Percentiles rank a stretch among this genome's conserved stretches.
phyloP scores from a whole-genome alignment of 2,888 invertebrate species.

The Latrodectus hesperus region DNA sequence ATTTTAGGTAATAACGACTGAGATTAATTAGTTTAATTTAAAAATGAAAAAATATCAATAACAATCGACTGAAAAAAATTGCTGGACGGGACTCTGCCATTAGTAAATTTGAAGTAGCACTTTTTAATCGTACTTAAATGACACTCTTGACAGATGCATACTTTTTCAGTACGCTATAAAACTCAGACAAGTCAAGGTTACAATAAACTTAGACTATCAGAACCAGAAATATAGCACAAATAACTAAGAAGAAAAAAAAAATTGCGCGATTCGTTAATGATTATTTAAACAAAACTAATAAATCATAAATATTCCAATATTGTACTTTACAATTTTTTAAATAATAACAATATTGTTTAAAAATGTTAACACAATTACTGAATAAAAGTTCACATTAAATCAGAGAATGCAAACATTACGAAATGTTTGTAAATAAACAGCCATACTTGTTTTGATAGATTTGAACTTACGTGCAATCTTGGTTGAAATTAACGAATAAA shows the following conservation, averaged over 20 bases:
- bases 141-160: neutral
- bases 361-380: too few relatives aligned
- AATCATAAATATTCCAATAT: too few relatives aligned
- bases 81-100: too few relatives aligned
- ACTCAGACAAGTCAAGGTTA: slow-evolving; percentile 49
- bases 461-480: slow-evolving; percentile 94
- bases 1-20: too few relatives aligned
- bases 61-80: too few relatives aligned
- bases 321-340: too few relatives aligned
- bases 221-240: slow-evolving; percentile 8
- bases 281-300: too few relatives aligned
- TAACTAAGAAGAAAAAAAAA: neutral
- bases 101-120: neutral
- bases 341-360: too few relatives aligned
- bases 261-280: neutral
- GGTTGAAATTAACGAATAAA: slow-evolving; percentile 97
- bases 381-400: too few relatives aligned
- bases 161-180: neutral
- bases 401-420: slow-evolving; percentile 14
- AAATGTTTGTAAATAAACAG: slow-evolving; percentile 56
- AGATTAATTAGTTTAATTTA: too few relatives aligned
- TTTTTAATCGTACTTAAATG: neutral
- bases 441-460: slow-evolving; percentile 45
- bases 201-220: slow-evolving; percentile 34
- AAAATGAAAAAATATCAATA: too few relatives aligned